phyloP scores from a whole-genome alignment of 2,797 vertebrate species.

The Parambassis ranga region DNA sequence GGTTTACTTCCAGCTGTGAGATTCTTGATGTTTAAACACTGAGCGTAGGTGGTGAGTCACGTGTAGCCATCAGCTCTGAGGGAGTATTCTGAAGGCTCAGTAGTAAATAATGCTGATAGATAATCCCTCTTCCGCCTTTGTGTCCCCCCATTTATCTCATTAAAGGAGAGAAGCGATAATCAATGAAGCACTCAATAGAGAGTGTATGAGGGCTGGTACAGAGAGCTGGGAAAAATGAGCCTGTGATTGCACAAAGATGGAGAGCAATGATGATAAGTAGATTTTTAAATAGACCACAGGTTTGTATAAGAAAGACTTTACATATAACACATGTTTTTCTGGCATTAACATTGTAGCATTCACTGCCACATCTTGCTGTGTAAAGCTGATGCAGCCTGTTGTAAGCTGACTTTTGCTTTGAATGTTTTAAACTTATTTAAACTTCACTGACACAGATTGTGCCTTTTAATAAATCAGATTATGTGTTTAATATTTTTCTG shows the following conservation, averaged over 20 bases:
- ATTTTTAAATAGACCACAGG: neutral
- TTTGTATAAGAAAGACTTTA: neutral
- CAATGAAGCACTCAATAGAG: constrained; percentile 46
- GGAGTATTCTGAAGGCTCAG: constrained; percentile 12
- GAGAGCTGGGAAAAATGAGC: constrained; percentile 22
- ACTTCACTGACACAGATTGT: too few species aligned
- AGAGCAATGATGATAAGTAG: constrained; percentile 3
- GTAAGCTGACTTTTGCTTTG: too few species aligned
- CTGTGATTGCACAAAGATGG: constrained; percentile 8
- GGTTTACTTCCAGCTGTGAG: constrained; percentile 14
- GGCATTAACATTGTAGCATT: too few species aligned
- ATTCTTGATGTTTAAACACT: neutral
- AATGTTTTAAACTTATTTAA: too few species aligned
- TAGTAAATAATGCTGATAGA: constrained; percentile 56
- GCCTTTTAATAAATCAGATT: too few species aligned
- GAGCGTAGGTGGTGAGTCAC: neutral
- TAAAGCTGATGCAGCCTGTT: too few species aligned
- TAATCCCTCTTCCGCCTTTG: constrained; percentile 20
- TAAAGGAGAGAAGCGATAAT: constrained; percentile 49
- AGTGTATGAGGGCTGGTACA: neutral
- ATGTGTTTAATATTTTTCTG: too few species aligned
- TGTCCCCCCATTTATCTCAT: constrained; percentile 53
- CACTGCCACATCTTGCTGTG: too few species aligned
- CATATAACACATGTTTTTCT: neutral
- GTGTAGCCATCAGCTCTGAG: neutral